phyloP scores from a whole-genome alignment of 2,797 vertebrate genomes.

The Myripristis jacobus region DNA sequence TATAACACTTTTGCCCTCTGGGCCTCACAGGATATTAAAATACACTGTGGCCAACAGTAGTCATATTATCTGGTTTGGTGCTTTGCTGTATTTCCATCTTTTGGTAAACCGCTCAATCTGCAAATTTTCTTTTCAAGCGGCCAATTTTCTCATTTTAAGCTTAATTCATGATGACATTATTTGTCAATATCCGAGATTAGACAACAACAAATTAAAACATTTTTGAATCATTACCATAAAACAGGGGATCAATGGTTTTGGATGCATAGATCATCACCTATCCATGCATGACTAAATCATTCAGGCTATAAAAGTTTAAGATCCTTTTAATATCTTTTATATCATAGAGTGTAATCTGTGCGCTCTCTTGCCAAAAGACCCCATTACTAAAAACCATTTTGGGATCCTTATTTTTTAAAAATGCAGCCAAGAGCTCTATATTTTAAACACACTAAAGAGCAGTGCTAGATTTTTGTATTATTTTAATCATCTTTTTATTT shows the following conservation, averaged over 20 bases:
- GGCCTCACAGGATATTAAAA: background rate
- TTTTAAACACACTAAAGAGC: no score
- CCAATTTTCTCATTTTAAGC: background rate
- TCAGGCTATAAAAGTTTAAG: background rate
- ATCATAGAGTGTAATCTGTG: background rate
- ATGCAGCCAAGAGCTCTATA: no score
- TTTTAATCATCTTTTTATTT: no score
- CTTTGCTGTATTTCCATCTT: no score
- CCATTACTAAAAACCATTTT: background rate
- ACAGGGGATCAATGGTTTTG: background rate
- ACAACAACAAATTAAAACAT: background rate
- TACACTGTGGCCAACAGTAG: no score
- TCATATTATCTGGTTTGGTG: no score
- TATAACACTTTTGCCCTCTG: background rate
- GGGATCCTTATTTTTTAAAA: background rate
- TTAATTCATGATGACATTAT: background rate
- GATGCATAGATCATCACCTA: background rate
- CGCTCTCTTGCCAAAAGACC: background rate
- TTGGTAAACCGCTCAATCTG: no score
- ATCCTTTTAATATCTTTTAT: background rate
- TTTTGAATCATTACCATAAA: background rate
- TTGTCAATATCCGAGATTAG: background rate
- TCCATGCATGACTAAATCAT: background rate
- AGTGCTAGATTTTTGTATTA: no score
- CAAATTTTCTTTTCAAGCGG: background rate